Evolutionary conservation across 64 coral and sea anemone genomes (phyloP).

Genomic region (Pocillopora damicornis): DNA sequence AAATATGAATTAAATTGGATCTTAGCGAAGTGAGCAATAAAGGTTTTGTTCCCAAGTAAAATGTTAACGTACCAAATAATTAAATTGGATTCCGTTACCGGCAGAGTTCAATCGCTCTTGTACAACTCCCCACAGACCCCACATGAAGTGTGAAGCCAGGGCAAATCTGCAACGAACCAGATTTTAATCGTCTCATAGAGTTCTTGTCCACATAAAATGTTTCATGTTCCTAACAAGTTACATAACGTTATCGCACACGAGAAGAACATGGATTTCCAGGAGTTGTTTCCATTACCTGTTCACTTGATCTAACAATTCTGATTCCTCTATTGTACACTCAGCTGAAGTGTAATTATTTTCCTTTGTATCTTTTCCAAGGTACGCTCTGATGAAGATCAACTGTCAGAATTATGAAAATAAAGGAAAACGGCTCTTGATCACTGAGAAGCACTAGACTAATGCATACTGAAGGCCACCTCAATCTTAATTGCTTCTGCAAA

Average conservation of each 20-base stretch:
- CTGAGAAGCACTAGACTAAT: no score
- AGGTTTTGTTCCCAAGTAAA: no score
- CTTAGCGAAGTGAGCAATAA: no score
- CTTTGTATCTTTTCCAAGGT: conserved; percentile 44
- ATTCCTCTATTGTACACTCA: conserved; percentile 61
- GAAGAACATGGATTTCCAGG: no score
- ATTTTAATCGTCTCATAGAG: not conserved
- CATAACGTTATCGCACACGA: no score
- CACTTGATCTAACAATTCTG: conserved; percentile 57
- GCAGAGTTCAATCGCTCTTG: conserved; percentile 40
- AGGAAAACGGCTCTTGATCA: not conserved
- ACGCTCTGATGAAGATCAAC: conserved; percentile 65
- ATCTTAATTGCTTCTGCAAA: no score
- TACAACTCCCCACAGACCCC: conserved; percentile 61
- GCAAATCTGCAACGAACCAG: conserved; percentile 47
- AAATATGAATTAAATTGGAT: not conserved
- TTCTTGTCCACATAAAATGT: not conserved
- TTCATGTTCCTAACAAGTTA: no score
- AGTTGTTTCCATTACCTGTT: conserved; percentile 40
- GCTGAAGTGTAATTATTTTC: not conserved
- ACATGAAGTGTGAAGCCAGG: conserved; percentile 60
- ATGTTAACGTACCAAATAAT: conserved; percentile 48
- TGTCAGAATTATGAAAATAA: conserved; percentile 2
- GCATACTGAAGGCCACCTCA: no score
- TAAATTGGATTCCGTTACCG: conserved; percentile 37